These are phyloP conservation scores for Zaprionus capensis DNA, from an alignment of 1,140 invertebrate species.

Conservation along the genomic window DNA sequence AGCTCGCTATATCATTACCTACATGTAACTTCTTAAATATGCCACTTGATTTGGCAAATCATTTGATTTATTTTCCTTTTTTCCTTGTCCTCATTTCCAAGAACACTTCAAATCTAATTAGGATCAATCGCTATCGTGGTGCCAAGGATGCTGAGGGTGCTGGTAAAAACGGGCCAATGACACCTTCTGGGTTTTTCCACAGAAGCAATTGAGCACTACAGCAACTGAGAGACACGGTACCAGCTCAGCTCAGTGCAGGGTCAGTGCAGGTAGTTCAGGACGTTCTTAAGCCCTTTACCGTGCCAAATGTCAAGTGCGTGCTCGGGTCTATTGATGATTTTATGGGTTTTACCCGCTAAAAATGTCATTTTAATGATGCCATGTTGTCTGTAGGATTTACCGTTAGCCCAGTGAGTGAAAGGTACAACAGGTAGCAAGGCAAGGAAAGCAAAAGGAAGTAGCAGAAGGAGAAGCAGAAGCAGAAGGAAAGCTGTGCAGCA, in stretches of 20 bases:
- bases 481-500: slow-evolving; percentile 34
- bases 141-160: not conserved
- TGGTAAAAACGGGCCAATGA: slow-evolving; percentile 28
- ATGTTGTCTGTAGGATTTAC: slow-evolving; percentile 48
- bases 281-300: slow-evolving; percentile 14
- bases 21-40: not conserved
- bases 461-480: too few relatives aligned
- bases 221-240: not conserved
- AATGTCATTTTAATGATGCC: slow-evolving; percentile 70
- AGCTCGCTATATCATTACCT: not conserved
- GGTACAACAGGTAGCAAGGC: not conserved
- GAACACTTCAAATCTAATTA: slow-evolving; percentile 56
- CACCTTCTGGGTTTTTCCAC: slow-evolving; percentile 40
- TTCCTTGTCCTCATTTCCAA: slow-evolving; percentile 17
- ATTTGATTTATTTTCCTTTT: not conserved
- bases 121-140: slow-evolving; percentile 13
- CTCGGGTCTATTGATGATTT: slow-evolving; percentile 71
- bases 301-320: slow-evolving; percentile 30
- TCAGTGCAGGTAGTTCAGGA: too few relatives aligned
- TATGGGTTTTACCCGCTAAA: slow-evolving; percentile 79
- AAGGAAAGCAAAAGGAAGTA: too few relatives aligned
- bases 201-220: slow-evolving; percentile 38
- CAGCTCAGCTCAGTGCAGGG: not conserved
- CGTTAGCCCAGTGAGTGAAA: not conserved
- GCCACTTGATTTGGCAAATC: not conserved